phyloP scores from a whole-genome alignment of 2,797 vertebrate genomes.

The Karalla daura region DNA sequence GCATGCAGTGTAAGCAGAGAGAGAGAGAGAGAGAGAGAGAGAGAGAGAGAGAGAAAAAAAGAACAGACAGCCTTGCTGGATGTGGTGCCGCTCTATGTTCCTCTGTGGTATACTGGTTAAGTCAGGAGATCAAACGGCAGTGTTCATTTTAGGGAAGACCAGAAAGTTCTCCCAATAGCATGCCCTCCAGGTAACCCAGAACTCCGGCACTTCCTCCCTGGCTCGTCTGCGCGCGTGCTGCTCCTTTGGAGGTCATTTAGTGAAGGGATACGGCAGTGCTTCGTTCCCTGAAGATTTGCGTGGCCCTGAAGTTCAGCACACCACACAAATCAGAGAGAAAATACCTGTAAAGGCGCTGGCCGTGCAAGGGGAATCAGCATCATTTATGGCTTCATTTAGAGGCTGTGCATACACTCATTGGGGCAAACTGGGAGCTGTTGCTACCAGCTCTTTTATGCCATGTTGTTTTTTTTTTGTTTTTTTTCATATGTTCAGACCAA shows the following conservation, averaged over 20 bases:
- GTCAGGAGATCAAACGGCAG: constrained; percentile 34
- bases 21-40: no score
- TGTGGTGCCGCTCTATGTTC: constrained; percentile 14
- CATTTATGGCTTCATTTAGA: constrained; percentile 2
- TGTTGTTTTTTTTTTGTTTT: no score
- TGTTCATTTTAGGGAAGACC: constrained; percentile 14
- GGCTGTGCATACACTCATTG: background rate
- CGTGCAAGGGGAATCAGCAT: constrained; percentile 9
- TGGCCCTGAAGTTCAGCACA: constrained; percentile 31
- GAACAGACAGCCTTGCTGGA: constrained; percentile 32
- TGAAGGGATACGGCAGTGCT: constrained; percentile 19
- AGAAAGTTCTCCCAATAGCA: constrained; percentile 17
- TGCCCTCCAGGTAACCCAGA: constrained; percentile 32
- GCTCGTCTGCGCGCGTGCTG: constrained; percentile 1
- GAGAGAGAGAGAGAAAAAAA: no score
- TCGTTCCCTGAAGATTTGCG: constrained; percentile 1
- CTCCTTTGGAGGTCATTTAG: constrained; percentile 22
- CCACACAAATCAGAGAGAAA: constrained; percentile 35
- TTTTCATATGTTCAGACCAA: no score
- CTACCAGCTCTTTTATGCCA: no score
- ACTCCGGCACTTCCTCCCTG: constrained; percentile 5
- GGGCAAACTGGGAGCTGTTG: no score
- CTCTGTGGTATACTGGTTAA: constrained; percentile 13
- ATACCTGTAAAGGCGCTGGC: background rate
- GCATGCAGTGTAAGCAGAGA: constrained; percentile 22